Base-by-base conservation (phyloP, 2,113 vertebrate species). In the Lamprotornis superbus region DNA sequence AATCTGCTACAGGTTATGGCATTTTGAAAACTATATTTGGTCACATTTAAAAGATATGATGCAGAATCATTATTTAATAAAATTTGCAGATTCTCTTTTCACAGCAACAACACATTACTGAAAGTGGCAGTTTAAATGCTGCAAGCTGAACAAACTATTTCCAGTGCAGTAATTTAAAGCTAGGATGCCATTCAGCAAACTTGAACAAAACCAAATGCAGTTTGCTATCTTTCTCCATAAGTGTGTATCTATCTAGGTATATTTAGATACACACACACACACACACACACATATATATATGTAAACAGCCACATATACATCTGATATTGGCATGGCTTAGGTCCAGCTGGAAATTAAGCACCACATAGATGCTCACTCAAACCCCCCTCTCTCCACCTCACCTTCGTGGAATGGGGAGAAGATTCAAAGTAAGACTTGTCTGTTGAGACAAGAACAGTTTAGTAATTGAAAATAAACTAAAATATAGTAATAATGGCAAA, bases 341-440 rank as follows among this genome's bases (percentile, higher is more conserved):
- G 33, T 15, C 37, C 15, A 28, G 10, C 15, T 55, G 56, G 30
- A 87, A 46, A 47, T 55, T 40, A 55, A 53, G 13, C 23, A 24
- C 9, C 30, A 40, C 20, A 46, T 7, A 63, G 9, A 2, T n/a
- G 18, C 20, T 40, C 15, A 15, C 9, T 27, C 35, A 64, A 22
- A 22, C 0, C 3, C 6, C 5, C 4, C 11, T 40, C 8, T 69
- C 35, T 42, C 25, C 9, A 14, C 5, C 13, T 4, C 9, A 31
- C 21, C 5, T 11, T 12, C 1, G 8, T 31, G 22, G 25, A 56
- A 64, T 31, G 9, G 7, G 14, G 25, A 42, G 35, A 17, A 79
- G 11, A 56, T 64, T 56, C 25, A 71, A 56, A 56, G 15, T 39
- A 27, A 78, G 20, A 40, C 15, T 25, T 25, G 2, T 35, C 35